Base-by-base conservation (phyloP, 2,888 invertebrate species). In the Stratiomys singularior region DNA sequence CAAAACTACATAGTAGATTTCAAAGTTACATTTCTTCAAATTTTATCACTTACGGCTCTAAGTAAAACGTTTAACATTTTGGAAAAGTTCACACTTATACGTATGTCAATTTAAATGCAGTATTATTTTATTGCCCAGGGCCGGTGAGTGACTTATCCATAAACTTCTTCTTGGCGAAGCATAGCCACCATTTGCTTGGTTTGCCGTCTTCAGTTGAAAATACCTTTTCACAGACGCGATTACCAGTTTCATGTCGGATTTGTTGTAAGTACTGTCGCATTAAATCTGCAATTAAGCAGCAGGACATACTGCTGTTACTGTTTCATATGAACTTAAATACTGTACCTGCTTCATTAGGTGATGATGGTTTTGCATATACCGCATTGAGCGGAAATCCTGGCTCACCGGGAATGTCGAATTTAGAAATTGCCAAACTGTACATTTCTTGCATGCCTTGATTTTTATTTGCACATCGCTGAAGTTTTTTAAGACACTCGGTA, bases 171-270 rank as follows among this genome's bases (percentile, higher is more conserved):
- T 98, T 98, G 30, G 98, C 95, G 89, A 99, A 99, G 86, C 99
- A 99, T 77, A 98, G 89, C 99, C 99, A 99, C 99, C 99, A 99
- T 88, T 99, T 99, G 85, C 96, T 97, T 9, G 99, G 98, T 84
- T 97, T 97, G 7, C 97, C 97, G 85, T 96, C 96, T 81, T 95
- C 95, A 13, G 92, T 90, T 63, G 92, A 93, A 87, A 96, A 98
- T 1, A 91, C 99, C 88, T 94, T 95, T 79, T 98, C 98, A 86
- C 95, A 93, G 15, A 99, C 92, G 81, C 99, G 91, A 76, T 90
- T 88, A 1, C 99, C 98, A 30, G 96, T 95, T 88, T 99, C 99
- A 88, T 99, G 98, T 78, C 99, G 90, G 79, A 99, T 86, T 88
- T 99, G 99, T 81, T 94, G 94, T 79, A 99, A 88, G 88, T 99